phyloP scores from a whole-genome alignment of 2,797 vertebrate genomes.

The Squalus acanthias region DNA sequence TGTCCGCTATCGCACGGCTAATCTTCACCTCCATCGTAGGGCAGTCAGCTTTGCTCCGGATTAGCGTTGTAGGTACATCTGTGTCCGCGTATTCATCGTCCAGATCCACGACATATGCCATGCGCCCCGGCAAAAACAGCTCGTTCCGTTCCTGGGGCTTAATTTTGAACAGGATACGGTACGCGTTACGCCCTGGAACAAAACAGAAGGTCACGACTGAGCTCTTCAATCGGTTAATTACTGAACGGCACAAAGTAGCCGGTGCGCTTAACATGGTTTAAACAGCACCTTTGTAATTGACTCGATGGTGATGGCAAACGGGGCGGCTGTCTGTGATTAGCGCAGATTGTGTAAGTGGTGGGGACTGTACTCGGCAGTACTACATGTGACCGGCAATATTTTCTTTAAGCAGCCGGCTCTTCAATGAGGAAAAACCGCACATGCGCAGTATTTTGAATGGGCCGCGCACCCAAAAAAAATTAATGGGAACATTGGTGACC shows the following conservation, averaged over 20 bases:
- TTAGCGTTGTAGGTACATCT: constrained; percentile 90
- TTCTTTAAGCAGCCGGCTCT: too few species aligned
- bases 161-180: constrained; percentile 81
- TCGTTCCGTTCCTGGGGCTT: constrained; percentile 82
- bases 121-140: constrained; percentile 86
- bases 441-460: too few species aligned
- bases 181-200: constrained; percentile 77
- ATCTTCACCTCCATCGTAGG: constrained; percentile 86
- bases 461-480: too few species aligned
- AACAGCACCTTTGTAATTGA: not conserved
- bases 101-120: constrained; percentile 95
- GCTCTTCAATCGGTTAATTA: not conserved
- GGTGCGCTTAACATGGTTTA: not conserved
- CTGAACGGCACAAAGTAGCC: not conserved
- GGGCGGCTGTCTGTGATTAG: not conserved
- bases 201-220: not conserved
- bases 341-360: not conserved
- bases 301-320: not conserved
- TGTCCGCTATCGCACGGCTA: not conserved
- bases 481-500: too few species aligned
- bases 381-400: not conserved
- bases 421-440: too few species aligned
- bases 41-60: constrained; percentile 94
- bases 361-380: not conserved
- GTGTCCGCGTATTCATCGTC: constrained; percentile 95